phyloP scores from a whole-genome alignment of 2,797 vertebrate genomes.

The Acanthurus lineatus region DNA sequence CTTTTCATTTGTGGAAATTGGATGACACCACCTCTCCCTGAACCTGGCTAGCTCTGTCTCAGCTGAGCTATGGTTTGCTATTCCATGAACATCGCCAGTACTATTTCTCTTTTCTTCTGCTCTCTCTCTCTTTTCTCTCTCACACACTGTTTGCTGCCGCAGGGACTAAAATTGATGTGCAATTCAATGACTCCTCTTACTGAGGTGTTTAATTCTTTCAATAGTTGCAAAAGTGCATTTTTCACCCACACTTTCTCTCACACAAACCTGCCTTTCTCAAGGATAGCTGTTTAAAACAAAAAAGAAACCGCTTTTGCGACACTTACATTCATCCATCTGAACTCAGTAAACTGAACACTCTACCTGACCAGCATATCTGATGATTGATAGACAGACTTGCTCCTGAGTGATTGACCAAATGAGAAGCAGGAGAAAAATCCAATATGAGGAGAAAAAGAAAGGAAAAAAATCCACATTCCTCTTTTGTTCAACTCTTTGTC shows the following conservation, averaged over 20 bases:
- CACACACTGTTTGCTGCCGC: conserved; percentile 32
- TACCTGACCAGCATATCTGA: conserved; percentile 41
- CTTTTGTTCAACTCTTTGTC: conserved; percentile 8
- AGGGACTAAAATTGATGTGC: conserved; percentile 50
- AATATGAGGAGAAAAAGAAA: conserved; percentile 44
- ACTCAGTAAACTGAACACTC: conserved; percentile 53
- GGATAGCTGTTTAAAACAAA: background rate
- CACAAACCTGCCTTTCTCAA: background rate
- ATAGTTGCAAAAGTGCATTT: conserved; percentile 23
- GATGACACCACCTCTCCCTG: conserved; percentile 60
- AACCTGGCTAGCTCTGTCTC: conserved; percentile 57
- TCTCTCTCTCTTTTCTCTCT: conserved; percentile 4
- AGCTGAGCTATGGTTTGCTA: conserved; percentile 69
- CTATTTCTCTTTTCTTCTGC: conserved; percentile 38
- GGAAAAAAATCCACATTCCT: conserved; percentile 38
- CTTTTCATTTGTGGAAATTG: conserved; percentile 55
- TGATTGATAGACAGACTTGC: conserved; percentile 67
- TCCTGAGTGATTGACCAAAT: conserved; percentile 50
- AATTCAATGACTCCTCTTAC: conserved; percentile 58
- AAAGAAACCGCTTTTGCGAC: background rate
- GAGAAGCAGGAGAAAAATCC: conserved; percentile 32
- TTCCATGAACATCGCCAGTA: conserved; percentile 40
- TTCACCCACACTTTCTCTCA: conserved; percentile 2
- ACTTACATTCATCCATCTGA: conserved; percentile 14
- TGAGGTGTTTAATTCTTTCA: conserved; percentile 49